These are phyloP conservation scores for Pantelozetes paolii DNA, from an alignment of 2,888 invertebrate species.

Conservation along the genomic window DNA sequence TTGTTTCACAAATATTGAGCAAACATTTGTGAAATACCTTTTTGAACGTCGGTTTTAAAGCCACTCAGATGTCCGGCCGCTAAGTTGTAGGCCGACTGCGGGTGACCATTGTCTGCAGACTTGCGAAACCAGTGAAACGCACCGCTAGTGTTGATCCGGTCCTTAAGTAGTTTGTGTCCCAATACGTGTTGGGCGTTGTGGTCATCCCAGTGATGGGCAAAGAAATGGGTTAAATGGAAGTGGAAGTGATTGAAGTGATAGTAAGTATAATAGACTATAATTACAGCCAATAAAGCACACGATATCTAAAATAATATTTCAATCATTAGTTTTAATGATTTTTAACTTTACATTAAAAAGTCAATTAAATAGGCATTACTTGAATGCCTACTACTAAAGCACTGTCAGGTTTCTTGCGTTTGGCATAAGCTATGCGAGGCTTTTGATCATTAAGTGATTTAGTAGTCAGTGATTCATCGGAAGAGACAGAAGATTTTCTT, in stretches of 20 bases:
- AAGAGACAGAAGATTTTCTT: conserved; percentile 37
- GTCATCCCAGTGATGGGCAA: conserved; percentile 47
- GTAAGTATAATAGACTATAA: conserved; percentile 46
- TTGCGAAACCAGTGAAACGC: conserved; percentile 57
- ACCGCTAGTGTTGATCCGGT: conserved; percentile 47
- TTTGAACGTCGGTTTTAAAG: conserved; percentile 52
- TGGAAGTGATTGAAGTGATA: conserved; percentile 48
- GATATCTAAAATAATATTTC: conserved; percentile 41
- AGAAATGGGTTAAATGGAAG: conserved; percentile 46
- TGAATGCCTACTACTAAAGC: neutral
- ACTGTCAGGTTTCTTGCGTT: conserved; percentile 38
- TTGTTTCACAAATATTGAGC: too few relatives aligned
- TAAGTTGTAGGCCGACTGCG: conserved; percentile 57
- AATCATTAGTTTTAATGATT: neutral
- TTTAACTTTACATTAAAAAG: neutral
- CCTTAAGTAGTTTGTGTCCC: conserved; percentile 45
- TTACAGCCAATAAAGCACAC: conserved; percentile 40
- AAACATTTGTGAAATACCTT: conserved; percentile 53
- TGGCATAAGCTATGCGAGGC: conserved; percentile 29
- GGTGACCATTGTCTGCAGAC: conserved; percentile 57
- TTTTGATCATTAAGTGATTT: neutral
- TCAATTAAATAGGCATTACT: conserved; percentile 4
- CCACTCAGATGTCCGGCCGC: conserved; percentile 58
- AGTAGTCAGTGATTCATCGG: neutral
- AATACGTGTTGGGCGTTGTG: conserved; percentile 48